Evolutionary conservation across 2,888 invertebrate genomes (phyloP).

Genomic region (Lycocerus yunnanus): DNA sequence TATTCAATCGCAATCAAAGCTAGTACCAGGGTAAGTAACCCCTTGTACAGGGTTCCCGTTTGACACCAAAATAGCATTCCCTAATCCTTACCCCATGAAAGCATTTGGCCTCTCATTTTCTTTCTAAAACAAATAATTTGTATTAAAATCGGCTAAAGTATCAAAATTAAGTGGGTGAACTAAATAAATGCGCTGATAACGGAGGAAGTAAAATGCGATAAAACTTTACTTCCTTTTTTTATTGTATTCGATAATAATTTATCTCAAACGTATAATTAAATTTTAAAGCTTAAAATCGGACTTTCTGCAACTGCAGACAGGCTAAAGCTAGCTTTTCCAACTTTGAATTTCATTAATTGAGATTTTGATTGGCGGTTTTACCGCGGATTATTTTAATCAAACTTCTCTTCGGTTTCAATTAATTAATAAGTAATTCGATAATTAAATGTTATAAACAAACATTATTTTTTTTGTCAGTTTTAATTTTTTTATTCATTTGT

Average conservation of each 20-base stretch:
- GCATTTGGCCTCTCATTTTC: not conserved
- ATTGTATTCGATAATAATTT: not conserved
- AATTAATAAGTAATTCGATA: too few relatives aligned
- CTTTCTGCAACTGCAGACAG: too few relatives aligned
- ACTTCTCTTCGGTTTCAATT: too few relatives aligned
- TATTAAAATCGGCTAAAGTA: not conserved
- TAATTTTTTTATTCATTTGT: too few relatives aligned
- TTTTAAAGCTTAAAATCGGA: not conserved
- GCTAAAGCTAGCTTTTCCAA: too few relatives aligned
- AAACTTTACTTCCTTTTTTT: not conserved
- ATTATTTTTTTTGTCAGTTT: too few relatives aligned
- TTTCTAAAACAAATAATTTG: not conserved
- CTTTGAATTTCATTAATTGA: too few relatives aligned
- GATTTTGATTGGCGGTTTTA: too few relatives aligned
- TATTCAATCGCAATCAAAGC: constrained; percentile 72
- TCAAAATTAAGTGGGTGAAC: not conserved
- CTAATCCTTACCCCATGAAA: constrained; percentile 23
- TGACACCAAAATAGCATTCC: constrained; percentile 47
- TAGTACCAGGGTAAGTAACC: constrained; percentile 62
- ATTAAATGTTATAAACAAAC: too few relatives aligned
- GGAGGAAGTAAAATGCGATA: not conserved
- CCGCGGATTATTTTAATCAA: too few relatives aligned
- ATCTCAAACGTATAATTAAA: not conserved
- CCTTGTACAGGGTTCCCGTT: constrained; percentile 62
- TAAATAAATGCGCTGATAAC: not conserved